phyloP scores from a whole-genome alignment of 2,113 vertebrate genomes.

The Pseudorhombus dupliciocellatus region DNA sequence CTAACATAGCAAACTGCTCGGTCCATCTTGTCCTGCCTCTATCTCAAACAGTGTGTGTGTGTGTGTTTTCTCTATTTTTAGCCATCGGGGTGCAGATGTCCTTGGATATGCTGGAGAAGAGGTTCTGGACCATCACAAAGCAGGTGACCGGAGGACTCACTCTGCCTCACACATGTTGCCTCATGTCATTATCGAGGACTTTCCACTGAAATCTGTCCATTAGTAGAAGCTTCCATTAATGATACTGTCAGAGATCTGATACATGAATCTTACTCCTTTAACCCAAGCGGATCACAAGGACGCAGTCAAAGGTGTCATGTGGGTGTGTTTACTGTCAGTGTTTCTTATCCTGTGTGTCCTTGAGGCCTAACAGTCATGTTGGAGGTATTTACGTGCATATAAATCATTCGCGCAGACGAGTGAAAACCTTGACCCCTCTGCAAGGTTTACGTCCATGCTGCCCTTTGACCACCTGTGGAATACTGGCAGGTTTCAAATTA shows the following conservation, averaged over 20 bases:
- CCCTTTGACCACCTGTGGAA: background rate
- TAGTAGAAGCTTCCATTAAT: no score
- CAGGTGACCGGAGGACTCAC: conserved; percentile 61
- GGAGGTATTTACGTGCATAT: background rate
- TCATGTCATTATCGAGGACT: conserved; percentile 1
- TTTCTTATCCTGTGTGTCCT: background rate
- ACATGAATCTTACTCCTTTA: no score
- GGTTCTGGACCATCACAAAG: conserved; percentile 71
- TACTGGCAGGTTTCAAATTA: no score
- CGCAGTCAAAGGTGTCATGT: background rate
- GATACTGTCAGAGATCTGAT: no score
- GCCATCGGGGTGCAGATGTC: conserved; percentile 74
- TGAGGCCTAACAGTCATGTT: background rate
- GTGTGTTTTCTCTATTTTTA: conserved; percentile 65
- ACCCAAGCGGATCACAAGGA: no score
- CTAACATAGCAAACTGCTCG: conserved; percentile 15
- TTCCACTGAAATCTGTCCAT: background rate
- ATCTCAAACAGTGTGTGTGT: conserved; percentile 35
- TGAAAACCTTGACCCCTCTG: background rate
- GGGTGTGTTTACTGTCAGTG: background rate
- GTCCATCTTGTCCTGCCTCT: conserved; percentile 36
- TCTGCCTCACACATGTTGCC: conserved; percentile 4
- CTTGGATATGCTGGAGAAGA: conserved; percentile 73
- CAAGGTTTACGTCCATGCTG: background rate
- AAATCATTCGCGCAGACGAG: background rate